phyloP scores from a whole-genome alignment of 2,888 invertebrate species.

The Villa cingulata region DNA sequence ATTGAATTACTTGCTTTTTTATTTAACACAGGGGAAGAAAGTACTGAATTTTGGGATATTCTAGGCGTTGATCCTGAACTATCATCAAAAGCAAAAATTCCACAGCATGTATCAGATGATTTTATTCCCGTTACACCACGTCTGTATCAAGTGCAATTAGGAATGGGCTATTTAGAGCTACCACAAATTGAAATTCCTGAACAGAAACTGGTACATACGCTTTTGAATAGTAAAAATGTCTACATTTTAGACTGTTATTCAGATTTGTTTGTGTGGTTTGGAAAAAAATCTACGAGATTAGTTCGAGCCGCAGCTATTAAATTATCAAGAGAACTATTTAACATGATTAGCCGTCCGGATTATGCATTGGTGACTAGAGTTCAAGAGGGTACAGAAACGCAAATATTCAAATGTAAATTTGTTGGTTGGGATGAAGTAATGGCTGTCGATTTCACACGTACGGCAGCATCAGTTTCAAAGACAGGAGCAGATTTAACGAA shows the following conservation, averaged over 20 bases:
- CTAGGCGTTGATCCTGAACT: conserved; percentile 39
- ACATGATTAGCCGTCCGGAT: conserved; percentile 80
- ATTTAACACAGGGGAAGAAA: conserved; percentile 47
- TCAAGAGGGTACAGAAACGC: conserved; percentile 82
- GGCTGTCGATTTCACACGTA: conserved; percentile 96
- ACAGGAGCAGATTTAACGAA: conserved; percentile 91
- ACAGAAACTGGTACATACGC: conserved; percentile 57
- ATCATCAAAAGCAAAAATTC: conserved; percentile 35
- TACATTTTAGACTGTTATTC: conserved; percentile 90
- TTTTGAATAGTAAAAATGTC: conserved; percentile 81
- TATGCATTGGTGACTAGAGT: conserved; percentile 80
- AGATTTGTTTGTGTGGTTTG: conserved; percentile 96
- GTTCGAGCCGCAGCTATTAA: conserved; percentile 94
- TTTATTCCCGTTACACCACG: conserved; percentile 43
- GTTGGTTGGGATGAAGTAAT: conserved; percentile 98
- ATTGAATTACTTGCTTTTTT: neutral
- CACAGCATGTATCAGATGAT: conserved; percentile 27
- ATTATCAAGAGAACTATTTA: conserved; percentile 89
- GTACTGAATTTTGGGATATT: conserved; percentile 68
- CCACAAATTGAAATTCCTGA: conserved; percentile 79
- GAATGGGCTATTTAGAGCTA: conserved; percentile 96
- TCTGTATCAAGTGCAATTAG: conserved; percentile 87
- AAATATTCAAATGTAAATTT: conserved; percentile 95
- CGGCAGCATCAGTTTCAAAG: conserved; percentile 90
- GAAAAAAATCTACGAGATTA: conserved; percentile 89